Evolutionary conservation across 2,797 vertebrate genomes (phyloP), one percentile per base, ranked within the genome.

Genomic region (Glyptemys insculpta): DNA sequence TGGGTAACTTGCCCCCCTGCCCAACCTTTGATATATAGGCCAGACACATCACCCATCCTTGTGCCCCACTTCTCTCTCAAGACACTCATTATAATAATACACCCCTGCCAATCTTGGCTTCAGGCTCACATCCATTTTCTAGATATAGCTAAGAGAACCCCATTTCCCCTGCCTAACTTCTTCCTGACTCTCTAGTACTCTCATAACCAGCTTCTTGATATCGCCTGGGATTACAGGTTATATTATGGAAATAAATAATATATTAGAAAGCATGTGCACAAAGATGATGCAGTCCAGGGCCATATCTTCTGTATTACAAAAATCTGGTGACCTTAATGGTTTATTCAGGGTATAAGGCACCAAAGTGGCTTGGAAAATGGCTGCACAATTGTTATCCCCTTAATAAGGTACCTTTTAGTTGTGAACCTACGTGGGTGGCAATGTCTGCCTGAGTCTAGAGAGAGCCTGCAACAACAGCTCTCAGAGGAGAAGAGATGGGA

Each of bases 401-500:
- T 89, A 93, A 93, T 94, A 93, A 90, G 91, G 80, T 83, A 12
- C 3, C 92, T 96, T 96, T 62, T 88, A 83, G 25, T 29, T 50
- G 50, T 87, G 89, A 95, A 79, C 31, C 94, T 87, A 81, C 0
- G 4, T 54, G 23, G 54, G 4, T 82, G 84, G 62, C 83, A 85
- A 94, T 92, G 72, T n/a, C 89, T 92, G 50, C 65, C 83, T 78
- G 92, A 92, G 83, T 68, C 80, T 89, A 83, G 65, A 91, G 81
- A 85, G 68, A 96, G 81, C 81, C 44, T 92, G 87, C 89, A 88
- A n/a, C 65, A 94, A 92, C 0, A 8, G 54, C 80, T 78, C 80
- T 80, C 79, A 91, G 54, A 88, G 82, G 84, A 88, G 84, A 92
- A 85, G n/a, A 97, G 80, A 88, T 56, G 87, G 95, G 94, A 96